These are phyloP conservation scores for Sinocyclocheilus anshuiensis DNA, from an alignment of 2,113 vertebrate species.

Conservation along the genomic window DNA sequence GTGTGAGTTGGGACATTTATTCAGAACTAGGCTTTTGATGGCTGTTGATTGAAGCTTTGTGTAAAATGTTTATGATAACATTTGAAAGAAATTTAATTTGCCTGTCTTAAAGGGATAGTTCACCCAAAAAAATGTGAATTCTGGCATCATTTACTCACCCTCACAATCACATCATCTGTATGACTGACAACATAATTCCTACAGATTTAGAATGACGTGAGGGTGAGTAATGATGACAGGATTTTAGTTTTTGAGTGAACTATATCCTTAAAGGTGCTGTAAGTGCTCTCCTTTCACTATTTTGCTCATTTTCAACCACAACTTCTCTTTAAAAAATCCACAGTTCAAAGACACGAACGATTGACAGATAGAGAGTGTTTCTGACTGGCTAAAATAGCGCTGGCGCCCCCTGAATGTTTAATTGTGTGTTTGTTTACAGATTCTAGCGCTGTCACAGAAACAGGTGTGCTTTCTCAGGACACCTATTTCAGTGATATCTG, in stretches of 20 bases:
- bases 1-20: background rate
- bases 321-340: background rate
- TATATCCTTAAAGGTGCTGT: constrained; percentile 1
- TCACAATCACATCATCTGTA: no score
- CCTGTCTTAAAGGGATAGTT: background rate
- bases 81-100: background rate
- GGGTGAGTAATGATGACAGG: background rate
- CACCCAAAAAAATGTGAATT: background rate
- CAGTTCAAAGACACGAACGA: background rate
- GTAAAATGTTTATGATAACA: background rate
- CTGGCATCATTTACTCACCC: background rate
- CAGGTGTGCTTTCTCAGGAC: constrained; percentile 11
- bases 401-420: background rate
- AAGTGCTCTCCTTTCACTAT: background rate
- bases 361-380: no score
- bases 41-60: background rate
- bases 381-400: background rate
- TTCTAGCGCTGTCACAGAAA: background rate
- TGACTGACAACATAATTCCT: background rate
- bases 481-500: constrained; percentile 7
- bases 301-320: background rate
- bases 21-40: background rate
- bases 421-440: background rate
- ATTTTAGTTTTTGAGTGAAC: background rate
- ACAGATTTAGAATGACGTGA: background rate